phyloP scores from a whole-genome alignment of 2,797 vertebrate species.

The Fistularia tabacaria region DNA sequence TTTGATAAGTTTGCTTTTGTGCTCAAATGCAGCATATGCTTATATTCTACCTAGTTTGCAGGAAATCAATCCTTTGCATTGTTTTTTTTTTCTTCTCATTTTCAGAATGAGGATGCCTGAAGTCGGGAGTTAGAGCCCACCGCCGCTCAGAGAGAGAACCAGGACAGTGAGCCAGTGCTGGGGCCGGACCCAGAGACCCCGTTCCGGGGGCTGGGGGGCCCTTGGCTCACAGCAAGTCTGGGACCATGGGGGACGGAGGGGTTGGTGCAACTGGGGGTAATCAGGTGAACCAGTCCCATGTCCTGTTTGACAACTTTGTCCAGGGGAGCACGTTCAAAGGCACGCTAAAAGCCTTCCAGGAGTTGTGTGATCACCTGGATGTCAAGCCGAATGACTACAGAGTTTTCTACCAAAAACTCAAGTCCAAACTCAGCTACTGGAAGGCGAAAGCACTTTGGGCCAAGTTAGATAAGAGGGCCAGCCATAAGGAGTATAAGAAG shows the following conservation, averaged over 20 bases:
- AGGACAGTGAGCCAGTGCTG: constrained; percentile 43
- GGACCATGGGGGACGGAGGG: constrained; percentile 78
- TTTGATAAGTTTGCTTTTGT: not conserved
- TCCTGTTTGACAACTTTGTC: constrained; percentile 93
- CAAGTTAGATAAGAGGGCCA: constrained; percentile 92
- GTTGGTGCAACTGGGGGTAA: constrained; percentile 60
- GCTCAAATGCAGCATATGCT: not conserved
- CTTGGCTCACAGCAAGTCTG: constrained; percentile 45
- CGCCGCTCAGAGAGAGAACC: constrained; percentile 19
- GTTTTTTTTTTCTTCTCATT: constrained; percentile 12
- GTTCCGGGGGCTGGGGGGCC: constrained; percentile 52
- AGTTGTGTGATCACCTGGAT: constrained; percentile 91
- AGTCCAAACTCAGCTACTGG: constrained; percentile 98
- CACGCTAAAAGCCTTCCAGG: constrained; percentile 94
- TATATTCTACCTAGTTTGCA: not conserved
- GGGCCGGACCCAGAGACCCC: constrained; percentile 66
- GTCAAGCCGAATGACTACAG: constrained; percentile 88
- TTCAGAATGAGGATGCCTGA: constrained; percentile 67
- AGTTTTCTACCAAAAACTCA: constrained; percentile 96
- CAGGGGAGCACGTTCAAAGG: constrained; percentile 93
- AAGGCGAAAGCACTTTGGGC: constrained; percentile 98
- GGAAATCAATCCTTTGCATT: not conserved
- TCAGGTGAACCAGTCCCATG: constrained; percentile 80
- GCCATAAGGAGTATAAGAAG: constrained; percentile 97
- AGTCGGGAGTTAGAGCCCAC: constrained; percentile 60